A percentile compares a stretch with the other conserved stretches of the same genome.
phyloP scores from a whole-genome alignment of 2,888 invertebrate species.

The Andrena hattorfiana region DNA sequence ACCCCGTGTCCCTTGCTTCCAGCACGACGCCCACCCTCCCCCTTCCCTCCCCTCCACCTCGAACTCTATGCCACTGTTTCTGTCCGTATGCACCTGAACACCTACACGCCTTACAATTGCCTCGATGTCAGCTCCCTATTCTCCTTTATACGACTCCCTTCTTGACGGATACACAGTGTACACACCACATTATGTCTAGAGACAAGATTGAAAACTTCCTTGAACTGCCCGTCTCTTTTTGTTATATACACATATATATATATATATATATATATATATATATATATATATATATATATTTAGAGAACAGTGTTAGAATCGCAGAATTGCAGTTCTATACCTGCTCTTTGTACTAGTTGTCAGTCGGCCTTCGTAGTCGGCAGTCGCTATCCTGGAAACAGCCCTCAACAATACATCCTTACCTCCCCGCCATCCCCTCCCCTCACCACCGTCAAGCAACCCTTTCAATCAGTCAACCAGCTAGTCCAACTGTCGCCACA shows the following conservation, averaged over 20 bases:
- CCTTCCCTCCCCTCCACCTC: not conserved
- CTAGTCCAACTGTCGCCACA: slow-evolving; percentile 72
- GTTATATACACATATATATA: slow-evolving; percentile 43
- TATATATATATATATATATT: slow-evolving; percentile 47
- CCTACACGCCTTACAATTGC: slow-evolving; percentile 26
- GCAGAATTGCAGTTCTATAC: slow-evolving; percentile 63
- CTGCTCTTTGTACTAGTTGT: slow-evolving; percentile 68
- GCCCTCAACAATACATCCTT: slow-evolving; percentile 22
- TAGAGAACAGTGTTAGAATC: slow-evolving; percentile 72
- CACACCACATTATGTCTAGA: slow-evolving; percentile 3
- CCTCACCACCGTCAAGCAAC: slow-evolving; percentile 44
- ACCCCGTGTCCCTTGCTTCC: slow-evolving; percentile 85
- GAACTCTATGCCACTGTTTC: slow-evolving; percentile 17
- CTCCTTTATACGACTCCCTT: slow-evolving; percentile 22
- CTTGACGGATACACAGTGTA: slow-evolving; percentile 39
- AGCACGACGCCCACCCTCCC: slow-evolving; percentile 59
- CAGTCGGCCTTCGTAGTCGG: slow-evolving; percentile 57
- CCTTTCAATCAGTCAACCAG: slow-evolving; percentile 61
- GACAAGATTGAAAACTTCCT: slow-evolving; percentile 31
- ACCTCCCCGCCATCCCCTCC: not conserved
- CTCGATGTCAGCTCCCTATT: slow-evolving; percentile 24
- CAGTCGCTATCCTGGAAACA: slow-evolving; percentile 54
- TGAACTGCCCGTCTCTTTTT: slow-evolving; percentile 35
- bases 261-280: slow-evolving; percentile 43
- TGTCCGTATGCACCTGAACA: slow-evolving; percentile 41